These are phyloP conservation scores for Mercenaria mercenaria DNA, from an alignment of 1,140 invertebrate genomes.

Conservation along the genomic window DNA sequence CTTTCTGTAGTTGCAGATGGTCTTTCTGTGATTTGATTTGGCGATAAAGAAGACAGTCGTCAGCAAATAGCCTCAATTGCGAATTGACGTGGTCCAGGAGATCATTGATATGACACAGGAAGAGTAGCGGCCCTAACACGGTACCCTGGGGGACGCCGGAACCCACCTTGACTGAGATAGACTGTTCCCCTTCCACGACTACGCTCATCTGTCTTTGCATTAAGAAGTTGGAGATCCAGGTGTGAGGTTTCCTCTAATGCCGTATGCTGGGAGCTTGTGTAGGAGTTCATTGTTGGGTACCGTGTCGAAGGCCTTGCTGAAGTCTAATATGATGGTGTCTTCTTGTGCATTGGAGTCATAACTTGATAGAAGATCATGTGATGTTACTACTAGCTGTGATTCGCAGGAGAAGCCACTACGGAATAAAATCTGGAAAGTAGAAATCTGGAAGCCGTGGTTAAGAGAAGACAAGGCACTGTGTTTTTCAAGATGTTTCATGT, in stretches of 20 bases:
- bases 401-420: constrained; percentile 42
- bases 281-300: background rate
- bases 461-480: constrained; percentile 36
- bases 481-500: constrained; percentile 46
- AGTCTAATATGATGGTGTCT: background rate
- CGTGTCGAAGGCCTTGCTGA: background rate
- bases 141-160: constrained; percentile 9
- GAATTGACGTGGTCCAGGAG: constrained; percentile 58
- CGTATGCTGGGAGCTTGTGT: background rate
- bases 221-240: background rate
- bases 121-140: too few species aligned
- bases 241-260: background rate
- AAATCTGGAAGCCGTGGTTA: constrained; percentile 41
- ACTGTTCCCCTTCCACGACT: background rate
- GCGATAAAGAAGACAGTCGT: constrained; percentile 55
- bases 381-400: constrained; percentile 53
- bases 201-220: background rate
- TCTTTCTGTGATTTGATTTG: constrained; percentile 30
- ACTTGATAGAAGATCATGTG: constrained; percentile 1
- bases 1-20: background rate
- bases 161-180: too few species aligned
- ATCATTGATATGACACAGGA: constrained; percentile 67
- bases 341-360: background rate
- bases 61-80: constrained; percentile 52
- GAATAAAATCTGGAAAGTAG: constrained; percentile 8